Evolutionary conservation across 2,113 vertebrate genomes (phyloP).

Genomic region (Periophthalmodon schlosseri): DNA sequence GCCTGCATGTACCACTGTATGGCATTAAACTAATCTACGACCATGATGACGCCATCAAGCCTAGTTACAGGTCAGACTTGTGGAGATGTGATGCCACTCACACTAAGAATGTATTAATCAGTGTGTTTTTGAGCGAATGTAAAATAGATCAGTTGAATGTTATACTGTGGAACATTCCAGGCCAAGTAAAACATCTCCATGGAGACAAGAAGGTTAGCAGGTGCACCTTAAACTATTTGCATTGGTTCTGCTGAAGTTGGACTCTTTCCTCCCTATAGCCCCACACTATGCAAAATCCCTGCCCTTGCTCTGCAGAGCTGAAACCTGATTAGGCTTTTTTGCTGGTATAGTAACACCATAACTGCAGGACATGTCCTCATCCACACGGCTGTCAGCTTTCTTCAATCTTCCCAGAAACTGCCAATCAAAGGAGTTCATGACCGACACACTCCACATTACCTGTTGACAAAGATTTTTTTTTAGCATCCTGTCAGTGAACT

Average conservation of each 20-base stretch:
- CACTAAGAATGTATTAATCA: too few species aligned
- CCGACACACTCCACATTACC: slow-evolving; percentile 7
- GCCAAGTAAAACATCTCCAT: too few species aligned
- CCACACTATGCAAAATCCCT: not conserved
- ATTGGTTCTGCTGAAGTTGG: not conserved
- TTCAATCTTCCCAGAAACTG: slow-evolving; percentile 22
- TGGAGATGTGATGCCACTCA: too few species aligned
- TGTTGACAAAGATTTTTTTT: slow-evolving; percentile 26
- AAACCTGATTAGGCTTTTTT: not conserved
- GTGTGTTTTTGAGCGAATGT: too few species aligned
- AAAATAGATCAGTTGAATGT: too few species aligned
- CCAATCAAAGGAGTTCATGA: slow-evolving; percentile 38
- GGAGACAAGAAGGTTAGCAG: too few species aligned
- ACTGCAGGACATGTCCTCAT: slow-evolving; percentile 28
- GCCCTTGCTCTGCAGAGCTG: not conserved
- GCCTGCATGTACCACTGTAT: too few species aligned
- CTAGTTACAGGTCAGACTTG: too few species aligned
- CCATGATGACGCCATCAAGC: too few species aligned
- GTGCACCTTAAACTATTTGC: not conserved
- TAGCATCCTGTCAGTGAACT: not conserved
- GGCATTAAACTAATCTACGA: too few species aligned
- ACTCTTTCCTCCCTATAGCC: not conserved
- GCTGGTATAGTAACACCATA: slow-evolving; percentile 24
- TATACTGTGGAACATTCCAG: too few species aligned
- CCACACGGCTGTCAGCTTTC: not conserved